Percentiles rank a stretch among this genome's conserved stretches.
phyloP scores from a whole-genome alignment of 2,113 vertebrate genomes.

The Athene noctua region DNA sequence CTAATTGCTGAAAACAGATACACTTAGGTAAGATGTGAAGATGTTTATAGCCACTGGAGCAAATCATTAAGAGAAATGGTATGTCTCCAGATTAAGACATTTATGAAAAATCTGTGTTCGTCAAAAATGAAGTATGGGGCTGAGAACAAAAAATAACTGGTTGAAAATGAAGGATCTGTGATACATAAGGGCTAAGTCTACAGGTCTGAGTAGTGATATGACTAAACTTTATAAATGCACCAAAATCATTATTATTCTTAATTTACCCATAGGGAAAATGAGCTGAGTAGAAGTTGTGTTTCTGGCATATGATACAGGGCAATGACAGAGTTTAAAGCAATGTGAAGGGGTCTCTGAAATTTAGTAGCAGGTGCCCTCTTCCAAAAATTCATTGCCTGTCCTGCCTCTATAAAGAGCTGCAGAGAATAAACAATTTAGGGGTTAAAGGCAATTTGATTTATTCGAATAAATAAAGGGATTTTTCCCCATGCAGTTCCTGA shows the following conservation, averaged over 20 bases:
- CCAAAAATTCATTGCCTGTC: not conserved
- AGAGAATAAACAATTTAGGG: not conserved
- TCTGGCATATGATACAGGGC: not conserved
- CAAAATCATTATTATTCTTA: not conserved
- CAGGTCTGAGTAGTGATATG: not conserved
- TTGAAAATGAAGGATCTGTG: not conserved
- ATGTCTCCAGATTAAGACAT: not conserved
- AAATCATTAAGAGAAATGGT: not conserved
- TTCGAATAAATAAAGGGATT: not conserved
- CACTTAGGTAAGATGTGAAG: not conserved
- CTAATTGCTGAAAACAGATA: not conserved
- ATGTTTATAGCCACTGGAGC: not conserved
- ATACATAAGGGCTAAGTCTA: not conserved
- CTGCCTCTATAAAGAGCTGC: not conserved
- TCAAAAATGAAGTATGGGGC: not conserved
- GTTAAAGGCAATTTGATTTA: constrained; percentile 31
- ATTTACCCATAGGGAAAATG: not conserved
- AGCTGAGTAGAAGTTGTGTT: not conserved
- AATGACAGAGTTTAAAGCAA: not conserved
- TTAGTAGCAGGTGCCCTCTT: not conserved
- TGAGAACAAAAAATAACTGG: not conserved
- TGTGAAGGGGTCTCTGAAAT: not conserved
- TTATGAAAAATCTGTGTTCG: not conserved
- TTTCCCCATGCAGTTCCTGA: not conserved
- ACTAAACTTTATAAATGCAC: not conserved